phyloP scores from a whole-genome alignment of 2,888 invertebrate species.

The Pachliopta kotzebuea region DNA sequence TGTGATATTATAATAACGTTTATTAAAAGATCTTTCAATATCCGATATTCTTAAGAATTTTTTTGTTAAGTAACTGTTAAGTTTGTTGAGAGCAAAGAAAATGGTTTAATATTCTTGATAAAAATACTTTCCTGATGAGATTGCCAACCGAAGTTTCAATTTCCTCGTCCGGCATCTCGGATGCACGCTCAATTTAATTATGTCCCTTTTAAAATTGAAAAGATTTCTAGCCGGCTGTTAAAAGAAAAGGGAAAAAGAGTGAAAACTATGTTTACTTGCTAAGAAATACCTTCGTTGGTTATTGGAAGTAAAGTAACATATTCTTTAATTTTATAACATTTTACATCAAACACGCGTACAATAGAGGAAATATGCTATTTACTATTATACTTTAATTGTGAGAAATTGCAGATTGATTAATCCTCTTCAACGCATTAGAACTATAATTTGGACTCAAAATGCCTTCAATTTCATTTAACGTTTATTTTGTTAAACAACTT shows the following conservation, averaged over 20 bases:
- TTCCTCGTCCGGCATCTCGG: conserved; percentile 54
- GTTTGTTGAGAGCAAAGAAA: background rate
- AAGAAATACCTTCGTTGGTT: background rate
- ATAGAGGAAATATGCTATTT: background rate
- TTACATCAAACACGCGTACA: background rate
- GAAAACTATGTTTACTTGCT: background rate
- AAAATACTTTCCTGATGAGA: conserved; percentile 20
- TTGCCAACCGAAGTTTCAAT: conserved; percentile 46
- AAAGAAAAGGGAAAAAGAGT: background rate
- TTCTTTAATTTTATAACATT: background rate
- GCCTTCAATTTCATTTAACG: too few species aligned
- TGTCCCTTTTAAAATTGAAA: conserved; percentile 47
- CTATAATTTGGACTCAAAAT: background rate
- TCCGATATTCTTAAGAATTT: background rate
- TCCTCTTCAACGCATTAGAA: background rate
- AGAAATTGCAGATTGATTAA: too few species aligned
- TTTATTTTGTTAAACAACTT: too few species aligned
- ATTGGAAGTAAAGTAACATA: background rate
- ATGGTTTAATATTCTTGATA: background rate
- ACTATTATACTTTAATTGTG: too few species aligned
- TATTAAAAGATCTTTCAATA: background rate
- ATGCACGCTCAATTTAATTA: conserved; percentile 65
- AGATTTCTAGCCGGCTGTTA: background rate
- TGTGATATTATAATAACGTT: background rate
- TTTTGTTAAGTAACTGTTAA: background rate